Evolutionary conservation across 2,797 vertebrate species (phyloP), one percentile per base, ranked within the genome.

Genomic region (Aythya fuligula): DNA sequence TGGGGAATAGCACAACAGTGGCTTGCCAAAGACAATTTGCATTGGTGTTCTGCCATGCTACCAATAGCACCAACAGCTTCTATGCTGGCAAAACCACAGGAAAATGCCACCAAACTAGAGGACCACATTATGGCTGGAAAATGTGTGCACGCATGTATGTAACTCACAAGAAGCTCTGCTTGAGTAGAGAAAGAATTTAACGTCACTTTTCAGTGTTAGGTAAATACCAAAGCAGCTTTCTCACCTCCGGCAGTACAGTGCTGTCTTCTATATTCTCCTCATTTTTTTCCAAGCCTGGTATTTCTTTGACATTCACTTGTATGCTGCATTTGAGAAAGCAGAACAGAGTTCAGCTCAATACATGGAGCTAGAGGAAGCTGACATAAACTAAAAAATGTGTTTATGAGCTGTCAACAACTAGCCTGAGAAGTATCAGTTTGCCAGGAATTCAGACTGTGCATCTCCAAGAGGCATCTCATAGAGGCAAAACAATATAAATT

Each of bases 161-260:
- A 57, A 36, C 28, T 60, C 25, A 5, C 3, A 16, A 22, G 22
- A 87, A 62, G 41, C 49, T 53, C 24, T 39, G 9, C 15, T 18
- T 12, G 13, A 45, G 28, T 3, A 79, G 11, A 34, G n/a, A 57
- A 84, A 58, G 0, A 36, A 67, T 67, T 45, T 38, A 65, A 38
- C 4, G 7, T 38, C 32, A 60, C 12, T 49, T 47, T 53, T 64
- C 60, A 56, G 7, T 2, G 14, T 43, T 32, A 47, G 28, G 8
- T 36, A 41, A 91, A 90, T 54, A 80, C 12, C 20, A 60, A 61
- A 38, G 28, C 27, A 88, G 24, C 28, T 90, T 73, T 87, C 96
- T 75, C 96, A 98, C 98, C 79, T 90, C 93, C 65, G 43, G 4
- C 2, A 11, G 11, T 21, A 39, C 24, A 28, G 13, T 24, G 66